Conservation (phyloP, 2,113 vertebrate genomes). For the Leptocoma aspasia region DNA sequence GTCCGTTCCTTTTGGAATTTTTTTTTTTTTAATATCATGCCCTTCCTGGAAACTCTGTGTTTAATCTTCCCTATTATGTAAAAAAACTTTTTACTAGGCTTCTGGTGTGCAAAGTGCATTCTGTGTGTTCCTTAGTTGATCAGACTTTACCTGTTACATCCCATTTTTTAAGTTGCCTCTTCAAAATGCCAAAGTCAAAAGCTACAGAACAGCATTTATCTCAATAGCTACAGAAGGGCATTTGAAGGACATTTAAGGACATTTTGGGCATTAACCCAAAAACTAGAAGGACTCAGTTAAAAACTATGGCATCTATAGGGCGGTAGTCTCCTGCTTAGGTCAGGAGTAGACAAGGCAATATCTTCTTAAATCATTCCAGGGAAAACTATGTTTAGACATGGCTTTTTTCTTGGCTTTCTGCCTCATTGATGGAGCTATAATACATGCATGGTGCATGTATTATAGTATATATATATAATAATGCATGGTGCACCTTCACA, state of each 20-base stretch:
- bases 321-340: neutral
- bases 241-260: too few species aligned
- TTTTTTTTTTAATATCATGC: neutral
- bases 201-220: neutral
- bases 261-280: too few species aligned
- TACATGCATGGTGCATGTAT: neutral
- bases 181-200: neutral
- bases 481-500: neutral
- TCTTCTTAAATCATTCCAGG: neutral
- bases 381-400: neutral
- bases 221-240: neutral
- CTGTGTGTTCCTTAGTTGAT: neutral
- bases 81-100: neutral
- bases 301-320: neutral
- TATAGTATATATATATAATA: too few species aligned
- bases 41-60: neutral
- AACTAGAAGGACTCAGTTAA: neutral
- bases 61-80: neutral
- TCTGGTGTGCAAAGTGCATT: neutral
- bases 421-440: neutral
- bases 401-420: neutral
- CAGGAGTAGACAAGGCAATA: neutral
- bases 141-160: neutral
- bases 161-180: neutral
- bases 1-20: neutral